Base-by-base conservation (phyloP, 1,140 invertebrate genomes). In the Oedothorax gibbosus region DNA sequence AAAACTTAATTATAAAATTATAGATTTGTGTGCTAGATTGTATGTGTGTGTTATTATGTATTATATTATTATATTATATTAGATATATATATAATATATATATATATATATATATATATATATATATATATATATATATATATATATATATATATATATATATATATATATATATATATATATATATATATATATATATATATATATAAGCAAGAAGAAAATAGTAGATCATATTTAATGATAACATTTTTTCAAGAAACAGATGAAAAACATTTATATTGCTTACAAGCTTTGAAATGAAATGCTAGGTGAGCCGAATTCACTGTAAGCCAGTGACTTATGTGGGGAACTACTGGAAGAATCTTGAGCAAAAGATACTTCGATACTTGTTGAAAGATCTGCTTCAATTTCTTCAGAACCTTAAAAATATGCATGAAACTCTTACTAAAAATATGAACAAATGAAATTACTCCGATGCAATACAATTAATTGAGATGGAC, bases 271-370 rank as follows among this genome's bases (percentile, higher is more conserved):
- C 5, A 21, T 12, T 9, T 20, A 12, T 66, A 7, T 35, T 57
- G 71, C 79, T 82, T 73, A 82, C 79, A 82, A 15, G 49, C 79
- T 82, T 72, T 82, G 79, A 82, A 82, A 82, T 15, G 79, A 82
- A 62, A 60, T 72, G 57, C 79, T 82, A 15, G 79, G 79, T 12
- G 79, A 82, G 64, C 68, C 62, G 51, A 82, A 71, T 62, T 21
- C 79, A 73, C 50, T 82, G 35, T 82, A 82, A 9, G 65, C 64
- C 18, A 18, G 53, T n/a, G 78, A 80, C 11, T 69, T 80, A 11
- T 57, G 15, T 57, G 65, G 71, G 6, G 62, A 56, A n/a, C 78
- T 80, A 21, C 57, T 35, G 3, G 50, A 53, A 80, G 78, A 80
- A 18, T 80, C 66, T 51, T 80, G 78, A 60, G 78, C 54, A 80